Percentiles rank a stretch among this genome's conserved stretches.
phyloP scores from a whole-genome alignment of 2,797 vertebrate species.

The Hydrocynus forskahlii region DNA sequence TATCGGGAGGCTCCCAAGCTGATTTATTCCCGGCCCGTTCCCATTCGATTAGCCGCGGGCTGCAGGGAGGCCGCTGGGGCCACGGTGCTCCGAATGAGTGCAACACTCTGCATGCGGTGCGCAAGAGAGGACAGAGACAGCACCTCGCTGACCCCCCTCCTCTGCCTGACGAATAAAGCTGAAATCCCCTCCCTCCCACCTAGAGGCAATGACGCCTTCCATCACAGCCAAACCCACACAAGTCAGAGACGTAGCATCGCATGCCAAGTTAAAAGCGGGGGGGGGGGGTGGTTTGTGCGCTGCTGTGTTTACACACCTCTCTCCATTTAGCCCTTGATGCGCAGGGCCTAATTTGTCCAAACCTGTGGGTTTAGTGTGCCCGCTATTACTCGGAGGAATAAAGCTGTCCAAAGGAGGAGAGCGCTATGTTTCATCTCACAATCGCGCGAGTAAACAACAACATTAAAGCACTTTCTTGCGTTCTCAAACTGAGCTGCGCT shows the following conservation, averaged over 20 bases:
- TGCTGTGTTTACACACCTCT: slow-evolving; percentile 30
- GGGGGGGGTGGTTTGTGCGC: background rate
- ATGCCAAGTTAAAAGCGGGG: slow-evolving; percentile 37
- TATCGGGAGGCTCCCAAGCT: slow-evolving; percentile 61
- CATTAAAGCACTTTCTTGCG: slow-evolving; percentile 46
- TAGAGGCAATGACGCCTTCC: slow-evolving; percentile 51
- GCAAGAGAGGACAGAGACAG: slow-evolving; percentile 46
- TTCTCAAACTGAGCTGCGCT: slow-evolving; percentile 15
- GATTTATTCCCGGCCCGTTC: slow-evolving; percentile 65
- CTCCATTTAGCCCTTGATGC: slow-evolving; percentile 40
- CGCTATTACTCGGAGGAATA: slow-evolving; percentile 45
- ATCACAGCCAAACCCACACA: slow-evolving; percentile 49
- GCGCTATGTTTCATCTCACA: slow-evolving; percentile 52
- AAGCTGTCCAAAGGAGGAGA: slow-evolving; percentile 36
- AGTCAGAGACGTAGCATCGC: slow-evolving; percentile 43
- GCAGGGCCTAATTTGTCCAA: slow-evolving; percentile 49
- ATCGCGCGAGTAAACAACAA: slow-evolving; percentile 56
- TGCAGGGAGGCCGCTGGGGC: slow-evolving; percentile 51
- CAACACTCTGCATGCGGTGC: slow-evolving; percentile 33
- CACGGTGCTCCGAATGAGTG: slow-evolving; percentile 47
- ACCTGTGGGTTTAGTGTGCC: slow-evolving; percentile 34
- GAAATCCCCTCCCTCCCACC: slow-evolving; percentile 55
- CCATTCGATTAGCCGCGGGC: slow-evolving; percentile 64
- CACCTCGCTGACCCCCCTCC: slow-evolving; percentile 55
- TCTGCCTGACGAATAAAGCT: slow-evolving; percentile 53